A percentile compares a stretch with the other conserved stretches of the same genome.
These are phyloP conservation scores for Bungarus multicinctus DNA, from an alignment of 2,113 vertebrate genomes.

Conservation along the genomic window DNA sequence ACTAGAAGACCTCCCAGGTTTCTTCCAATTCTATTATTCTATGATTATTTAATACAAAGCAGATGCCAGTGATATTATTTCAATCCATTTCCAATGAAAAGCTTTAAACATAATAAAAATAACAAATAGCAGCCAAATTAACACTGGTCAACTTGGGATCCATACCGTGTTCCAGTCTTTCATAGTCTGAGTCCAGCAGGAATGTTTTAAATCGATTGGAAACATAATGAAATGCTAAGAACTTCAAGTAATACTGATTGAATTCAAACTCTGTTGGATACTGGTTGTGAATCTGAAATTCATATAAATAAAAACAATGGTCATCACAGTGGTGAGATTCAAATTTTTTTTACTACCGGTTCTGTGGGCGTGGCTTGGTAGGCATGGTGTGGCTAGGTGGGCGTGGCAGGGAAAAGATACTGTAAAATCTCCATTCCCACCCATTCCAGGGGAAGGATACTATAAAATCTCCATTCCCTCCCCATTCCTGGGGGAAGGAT, in stretches of 20 bases:
- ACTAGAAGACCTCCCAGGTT: neutral
- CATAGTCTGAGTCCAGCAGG: constrained; percentile 97
- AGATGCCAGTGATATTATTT: neutral
- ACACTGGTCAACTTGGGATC: constrained; percentile 45
- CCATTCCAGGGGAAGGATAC: no score
- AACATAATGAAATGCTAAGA: constrained; percentile 95
- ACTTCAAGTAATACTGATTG: constrained; percentile 97
- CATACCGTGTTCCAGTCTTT: constrained; percentile 96
- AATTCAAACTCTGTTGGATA: constrained; percentile 97
- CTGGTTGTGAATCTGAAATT: constrained; percentile 87
- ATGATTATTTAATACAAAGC: neutral
- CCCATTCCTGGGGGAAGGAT: no score
- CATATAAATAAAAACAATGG: constrained; percentile 22
- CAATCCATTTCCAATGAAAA: neutral
- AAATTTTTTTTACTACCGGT: no score
- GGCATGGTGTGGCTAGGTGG: no score
- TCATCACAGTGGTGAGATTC: neutral
- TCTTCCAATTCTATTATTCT: neutral
- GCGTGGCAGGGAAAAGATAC: no score
- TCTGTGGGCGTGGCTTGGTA: no score
- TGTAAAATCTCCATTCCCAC: no score
- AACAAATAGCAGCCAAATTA: constrained; percentile 26
- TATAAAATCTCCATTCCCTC: no score
- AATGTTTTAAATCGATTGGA: constrained; percentile 99
- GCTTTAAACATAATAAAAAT: neutral